Percentiles rank a stretch among this genome's conserved stretches.
phyloP scores from a whole-genome alignment of 2,888 invertebrate genomes.

The Lycaena phlaeas region DNA sequence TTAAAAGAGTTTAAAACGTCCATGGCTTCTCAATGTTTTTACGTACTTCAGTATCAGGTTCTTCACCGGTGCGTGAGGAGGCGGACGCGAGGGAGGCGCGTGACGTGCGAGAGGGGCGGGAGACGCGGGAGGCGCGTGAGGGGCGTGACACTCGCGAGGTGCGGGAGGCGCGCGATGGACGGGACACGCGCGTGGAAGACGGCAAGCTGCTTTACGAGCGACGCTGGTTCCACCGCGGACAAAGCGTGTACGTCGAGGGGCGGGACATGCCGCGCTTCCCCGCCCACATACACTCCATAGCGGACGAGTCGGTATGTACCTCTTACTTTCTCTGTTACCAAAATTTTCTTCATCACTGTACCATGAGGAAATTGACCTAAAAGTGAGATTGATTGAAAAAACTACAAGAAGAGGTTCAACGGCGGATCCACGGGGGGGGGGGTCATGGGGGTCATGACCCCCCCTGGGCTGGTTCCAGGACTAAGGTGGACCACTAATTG shows the following conservation, averaged over 20 bases:
- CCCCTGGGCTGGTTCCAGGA: too few species aligned
- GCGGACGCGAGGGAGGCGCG: constrained; percentile 37
- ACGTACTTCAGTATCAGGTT: constrained; percentile 36
- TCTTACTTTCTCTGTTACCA: too few species aligned
- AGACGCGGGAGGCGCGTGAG: constrained; percentile 80
- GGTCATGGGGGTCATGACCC: too few species aligned
- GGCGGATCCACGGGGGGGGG: too few species aligned
- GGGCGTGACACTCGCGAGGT: constrained; percentile 28
- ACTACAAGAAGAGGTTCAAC: too few species aligned
- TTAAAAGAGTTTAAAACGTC: too few species aligned
- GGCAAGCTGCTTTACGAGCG: constrained; percentile 94
- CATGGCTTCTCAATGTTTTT: too few species aligned
- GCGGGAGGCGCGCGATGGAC: constrained; percentile 29
- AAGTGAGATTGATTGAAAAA: too few species aligned
- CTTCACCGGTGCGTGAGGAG: constrained; percentile 45
- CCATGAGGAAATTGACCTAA: too few species aligned
- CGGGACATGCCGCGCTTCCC: constrained; percentile 88
- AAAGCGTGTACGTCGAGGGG: constrained; percentile 92
- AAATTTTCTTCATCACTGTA: too few species aligned
- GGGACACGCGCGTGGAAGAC: constrained; percentile 92
- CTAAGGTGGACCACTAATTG: too few species aligned
- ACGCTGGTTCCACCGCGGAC: constrained; percentile 95
- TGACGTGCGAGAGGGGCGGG: too few species aligned
- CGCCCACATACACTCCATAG: constrained; percentile 92
- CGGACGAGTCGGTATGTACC: constrained; percentile 88